Conservation (phyloP, 2,888 invertebrate species). For the Melinaea marsaeus region DNA sequence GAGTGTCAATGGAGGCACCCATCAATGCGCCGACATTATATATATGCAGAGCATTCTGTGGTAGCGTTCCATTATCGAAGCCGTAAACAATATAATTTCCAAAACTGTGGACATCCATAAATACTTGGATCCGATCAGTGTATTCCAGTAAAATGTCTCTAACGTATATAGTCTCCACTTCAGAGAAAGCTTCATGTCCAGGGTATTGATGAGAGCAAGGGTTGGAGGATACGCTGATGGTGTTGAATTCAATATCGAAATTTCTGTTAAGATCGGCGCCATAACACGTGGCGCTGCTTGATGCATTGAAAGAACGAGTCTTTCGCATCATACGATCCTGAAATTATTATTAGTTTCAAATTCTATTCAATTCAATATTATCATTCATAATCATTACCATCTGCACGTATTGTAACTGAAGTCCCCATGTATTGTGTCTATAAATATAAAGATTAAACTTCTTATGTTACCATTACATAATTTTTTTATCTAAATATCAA, state of each 20-base stretch:
- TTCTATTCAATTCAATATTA: too few species aligned
- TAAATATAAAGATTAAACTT: too few species aligned
- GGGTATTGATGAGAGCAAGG: slow-evolving; percentile 79
- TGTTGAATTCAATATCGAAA: slow-evolving; percentile 44
- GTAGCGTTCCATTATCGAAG: slow-evolving; percentile 63
- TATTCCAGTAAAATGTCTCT: slow-evolving; percentile 68
- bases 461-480: too few species aligned
- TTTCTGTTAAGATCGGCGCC: slow-evolving; percentile 50
- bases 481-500: too few species aligned
- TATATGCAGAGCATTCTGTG: slow-evolving; percentile 33
- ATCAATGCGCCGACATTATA: slow-evolving; percentile 42
- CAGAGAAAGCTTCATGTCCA: slow-evolving; percentile 79
- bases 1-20: slow-evolving; percentile 43
- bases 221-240: slow-evolving; percentile 42
- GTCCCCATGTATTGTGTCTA: too few species aligned
- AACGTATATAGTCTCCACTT: slow-evolving; percentile 77
- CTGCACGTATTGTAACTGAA: too few species aligned
- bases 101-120: slow-evolving; percentile 82
- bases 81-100: slow-evolving; percentile 81
- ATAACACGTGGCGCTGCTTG: slow-evolving; percentile 36
- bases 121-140: slow-evolving; percentile 40
- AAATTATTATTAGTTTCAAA: neutral
- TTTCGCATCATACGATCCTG: slow-evolving; percentile 47
- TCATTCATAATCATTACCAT: too few species aligned
- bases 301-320: slow-evolving; percentile 41